phyloP scores from a whole-genome alignment of 2,113 vertebrate genomes.

The Xyliphius kryptos region DNA sequence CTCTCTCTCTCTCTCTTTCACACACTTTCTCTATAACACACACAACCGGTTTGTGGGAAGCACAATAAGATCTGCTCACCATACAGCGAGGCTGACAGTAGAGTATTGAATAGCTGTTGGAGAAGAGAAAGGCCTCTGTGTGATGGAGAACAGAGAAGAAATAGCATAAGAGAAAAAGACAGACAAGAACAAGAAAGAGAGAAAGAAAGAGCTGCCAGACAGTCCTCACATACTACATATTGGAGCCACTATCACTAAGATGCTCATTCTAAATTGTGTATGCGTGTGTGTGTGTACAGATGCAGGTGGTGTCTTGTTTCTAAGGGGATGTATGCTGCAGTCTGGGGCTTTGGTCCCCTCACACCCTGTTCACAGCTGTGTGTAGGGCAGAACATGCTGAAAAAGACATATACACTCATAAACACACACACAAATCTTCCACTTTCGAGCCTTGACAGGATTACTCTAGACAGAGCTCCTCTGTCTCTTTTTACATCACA shows the following conservation, averaged over 20 bases:
- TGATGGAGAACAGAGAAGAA: conserved; percentile 37
- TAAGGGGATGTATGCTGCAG: conserved; percentile 37
- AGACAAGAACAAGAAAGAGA: conserved; percentile 20
- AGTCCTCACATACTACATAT: conserved; percentile 42
- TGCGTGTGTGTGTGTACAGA: conserved; percentile 13
- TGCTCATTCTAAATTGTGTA: conserved; percentile 27
- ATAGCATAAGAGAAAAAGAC: conserved; percentile 35
- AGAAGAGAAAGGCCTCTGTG: conserved; percentile 54
- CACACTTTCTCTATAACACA: no score
- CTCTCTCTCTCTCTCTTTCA: no score
- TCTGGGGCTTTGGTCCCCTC: conserved; percentile 34
- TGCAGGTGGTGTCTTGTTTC: conserved; percentile 28
- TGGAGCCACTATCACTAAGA: conserved; percentile 42
- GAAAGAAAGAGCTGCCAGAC: conserved; percentile 42
- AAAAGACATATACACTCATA: conserved; percentile 16
- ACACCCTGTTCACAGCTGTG: conserved; percentile 43
- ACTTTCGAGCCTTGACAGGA: conserved; percentile 3
- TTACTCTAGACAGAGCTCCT: conserved; percentile 11
- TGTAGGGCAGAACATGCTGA: conserved; percentile 38
- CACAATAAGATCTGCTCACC: conserved; percentile 68
- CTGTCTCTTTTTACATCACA: conserved; percentile 4
- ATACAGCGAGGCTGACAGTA: conserved; percentile 62
- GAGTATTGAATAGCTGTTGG: conserved; percentile 59
- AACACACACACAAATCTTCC: conserved; percentile 17
- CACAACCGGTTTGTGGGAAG: conserved; percentile 42